Base-by-base conservation (phyloP, 2,888 invertebrate genomes). In the Heteromyza rotundicornis region DNA sequence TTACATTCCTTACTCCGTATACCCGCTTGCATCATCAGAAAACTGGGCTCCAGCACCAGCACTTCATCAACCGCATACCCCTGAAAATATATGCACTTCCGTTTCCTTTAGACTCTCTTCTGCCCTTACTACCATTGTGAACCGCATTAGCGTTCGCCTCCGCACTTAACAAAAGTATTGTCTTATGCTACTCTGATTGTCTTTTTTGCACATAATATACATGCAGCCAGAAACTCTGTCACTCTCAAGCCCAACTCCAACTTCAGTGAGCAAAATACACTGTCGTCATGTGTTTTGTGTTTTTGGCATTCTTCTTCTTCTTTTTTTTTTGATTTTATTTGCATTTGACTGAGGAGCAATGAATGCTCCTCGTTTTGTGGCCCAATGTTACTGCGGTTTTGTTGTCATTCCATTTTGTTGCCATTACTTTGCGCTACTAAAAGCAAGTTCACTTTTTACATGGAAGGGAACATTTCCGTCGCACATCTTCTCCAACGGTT, bases 181-280 rank as follows among this genome's bases (percentile, higher is more conserved):
- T 47, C 47, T 47, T n/a, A 5, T 47, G 19, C 47, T 19, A 47
- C 47, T n/a, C 5, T n/a, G 40, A 40, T n/a, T 47, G 47, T 19
- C 47, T 47, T 47, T 47, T 47, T 47, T n/a, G n/a, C 47, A 20
- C 47, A 47, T 47, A 47, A 47, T 47, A 40, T 27, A n/a, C 14
- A 40, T 40, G 47, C 20, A 19, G 20, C 47, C 32, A 32, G 32
- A 8, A 32, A 5, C 32, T 5, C 7, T 32, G 7, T 12, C 32
- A 32, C 32, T 32, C 32, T 12, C 32, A 32, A 12, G 5, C 32
- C 32, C 40, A 40, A 40, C 14, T 40, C 40, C 40, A 40, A n/a
- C 16, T n/a, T 3, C 40, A 40, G 40, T n/a, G 10, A 40, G 27
- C 27, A 7, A 27, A 27, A 27, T 27, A 10, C 27, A 7, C 27